Conservation (phyloP, 2,113 vertebrate genomes). For the Salvelinus alpinus region DNA sequence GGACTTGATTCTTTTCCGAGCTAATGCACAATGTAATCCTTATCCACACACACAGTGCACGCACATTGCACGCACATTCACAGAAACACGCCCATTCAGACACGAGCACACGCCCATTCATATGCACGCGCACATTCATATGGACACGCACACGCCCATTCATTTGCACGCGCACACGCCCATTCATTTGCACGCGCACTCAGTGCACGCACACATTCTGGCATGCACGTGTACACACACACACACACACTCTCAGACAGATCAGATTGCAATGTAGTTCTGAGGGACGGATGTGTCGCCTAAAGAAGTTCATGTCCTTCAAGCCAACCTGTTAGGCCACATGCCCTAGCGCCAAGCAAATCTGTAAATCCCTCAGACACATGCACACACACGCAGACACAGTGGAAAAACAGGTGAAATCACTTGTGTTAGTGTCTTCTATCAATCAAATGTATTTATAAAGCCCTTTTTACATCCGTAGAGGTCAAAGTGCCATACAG, state of each 20-base stretch:
- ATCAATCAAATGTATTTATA: background rate
- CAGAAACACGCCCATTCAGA: background rate
- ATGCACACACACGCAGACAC: background rate
- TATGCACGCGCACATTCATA: slow-evolving; percentile 10
- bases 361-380: slow-evolving; percentile 16
- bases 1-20: slow-evolving; percentile 3
- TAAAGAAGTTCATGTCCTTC: slow-evolving; percentile 35
- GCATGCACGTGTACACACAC: slow-evolving; percentile 6
- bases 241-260: slow-evolving; percentile 3
- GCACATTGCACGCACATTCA: too few species aligned
- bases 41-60: background rate
- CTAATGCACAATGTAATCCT: background rate
- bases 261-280: slow-evolving; percentile 20
- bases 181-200: slow-evolving; percentile 1
- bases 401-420: background rate
- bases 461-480: too few species aligned
- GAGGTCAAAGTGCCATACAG: too few species aligned
- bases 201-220: background rate
- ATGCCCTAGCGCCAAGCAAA: slow-evolving; percentile 26
- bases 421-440: background rate
- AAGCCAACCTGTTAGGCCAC: slow-evolving; percentile 20
- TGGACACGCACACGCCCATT: background rate
- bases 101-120: too few species aligned
- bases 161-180: background rate
- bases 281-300: slow-evolving; percentile 17